Conservation (phyloP, 2,797 vertebrate species). For the Rousettus madagascariensis region DNA sequence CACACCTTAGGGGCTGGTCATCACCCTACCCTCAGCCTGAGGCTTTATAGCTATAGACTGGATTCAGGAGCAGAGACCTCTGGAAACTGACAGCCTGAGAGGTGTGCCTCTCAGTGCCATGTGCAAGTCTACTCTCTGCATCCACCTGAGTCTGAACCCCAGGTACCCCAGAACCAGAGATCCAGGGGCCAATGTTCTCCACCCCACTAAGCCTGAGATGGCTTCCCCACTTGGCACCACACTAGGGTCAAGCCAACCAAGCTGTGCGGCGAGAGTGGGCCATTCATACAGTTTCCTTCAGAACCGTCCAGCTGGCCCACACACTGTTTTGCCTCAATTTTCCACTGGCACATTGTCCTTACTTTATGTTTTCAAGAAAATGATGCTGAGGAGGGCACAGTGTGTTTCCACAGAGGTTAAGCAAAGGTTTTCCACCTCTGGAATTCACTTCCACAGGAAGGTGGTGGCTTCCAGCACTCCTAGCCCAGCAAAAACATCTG, state of each 20-base stretch:
- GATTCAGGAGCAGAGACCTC: not conserved
- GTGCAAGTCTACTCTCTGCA: not conserved
- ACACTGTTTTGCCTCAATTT: conserved; percentile 61
- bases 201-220: not conserved
- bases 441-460: conserved; percentile 3
- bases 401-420: not conserved
- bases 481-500: not conserved
- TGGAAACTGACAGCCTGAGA: not conserved
- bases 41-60: not conserved
- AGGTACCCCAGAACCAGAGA: not conserved
- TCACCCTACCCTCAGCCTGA: not conserved
- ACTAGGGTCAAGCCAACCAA: not conserved
- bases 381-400: not conserved
- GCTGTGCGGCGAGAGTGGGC: not conserved
- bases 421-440: not conserved
- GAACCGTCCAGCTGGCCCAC: conserved; percentile 14
- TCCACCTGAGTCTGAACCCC: not conserved
- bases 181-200: not conserved
- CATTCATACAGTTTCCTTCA: conserved; percentile 9
- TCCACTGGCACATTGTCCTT: not conserved
- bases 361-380: conserved; percentile 62
- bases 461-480: not conserved
- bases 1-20: no score
- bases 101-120: not conserved
- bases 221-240: not conserved